phyloP scores from a whole-genome alignment of 2,113 vertebrate species.

The Tringa solitaria region DNA sequence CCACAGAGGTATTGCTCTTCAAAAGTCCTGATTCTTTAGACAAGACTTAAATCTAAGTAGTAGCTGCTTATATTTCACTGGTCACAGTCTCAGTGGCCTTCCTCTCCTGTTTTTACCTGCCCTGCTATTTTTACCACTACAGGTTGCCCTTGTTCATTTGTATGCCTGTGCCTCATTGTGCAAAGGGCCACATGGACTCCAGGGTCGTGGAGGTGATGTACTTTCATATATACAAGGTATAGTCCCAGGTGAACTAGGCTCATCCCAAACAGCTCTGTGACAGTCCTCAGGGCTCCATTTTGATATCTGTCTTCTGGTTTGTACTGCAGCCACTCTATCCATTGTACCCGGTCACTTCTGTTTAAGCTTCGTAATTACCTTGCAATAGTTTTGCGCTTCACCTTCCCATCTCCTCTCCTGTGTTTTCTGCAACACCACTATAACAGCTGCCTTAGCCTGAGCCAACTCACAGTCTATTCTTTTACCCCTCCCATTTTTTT shows the following conservation, averaged over 20 bases:
- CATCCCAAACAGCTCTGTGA: not conserved
- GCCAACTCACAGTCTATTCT: not conserved
- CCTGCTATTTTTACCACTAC: not conserved
- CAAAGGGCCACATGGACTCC: not conserved
- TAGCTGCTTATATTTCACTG: not conserved
- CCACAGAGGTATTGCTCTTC: not conserved
- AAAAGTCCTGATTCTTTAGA: not conserved
- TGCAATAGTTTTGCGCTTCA: not conserved
- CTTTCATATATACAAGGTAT: not conserved
- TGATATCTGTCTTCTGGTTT: not conserved
- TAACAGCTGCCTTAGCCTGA: not conserved
- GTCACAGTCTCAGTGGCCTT: not conserved
- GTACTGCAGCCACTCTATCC: not conserved
- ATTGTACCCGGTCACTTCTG: not conserved
- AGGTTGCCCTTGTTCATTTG: not conserved
- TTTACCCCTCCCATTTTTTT: not conserved
- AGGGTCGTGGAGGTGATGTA: accelerated
- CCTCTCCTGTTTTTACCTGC: not conserved
- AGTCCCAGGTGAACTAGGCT: not conserved
- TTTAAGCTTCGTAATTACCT: not conserved
- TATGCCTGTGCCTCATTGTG: not conserved
- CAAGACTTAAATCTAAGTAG: not conserved
- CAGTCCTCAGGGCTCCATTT: not conserved
- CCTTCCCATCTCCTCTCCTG: accelerated
- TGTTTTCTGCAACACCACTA: not conserved